phyloP scores from a whole-genome alignment of 2,797 vertebrate genomes.

The Sus cebifrons region DNA sequence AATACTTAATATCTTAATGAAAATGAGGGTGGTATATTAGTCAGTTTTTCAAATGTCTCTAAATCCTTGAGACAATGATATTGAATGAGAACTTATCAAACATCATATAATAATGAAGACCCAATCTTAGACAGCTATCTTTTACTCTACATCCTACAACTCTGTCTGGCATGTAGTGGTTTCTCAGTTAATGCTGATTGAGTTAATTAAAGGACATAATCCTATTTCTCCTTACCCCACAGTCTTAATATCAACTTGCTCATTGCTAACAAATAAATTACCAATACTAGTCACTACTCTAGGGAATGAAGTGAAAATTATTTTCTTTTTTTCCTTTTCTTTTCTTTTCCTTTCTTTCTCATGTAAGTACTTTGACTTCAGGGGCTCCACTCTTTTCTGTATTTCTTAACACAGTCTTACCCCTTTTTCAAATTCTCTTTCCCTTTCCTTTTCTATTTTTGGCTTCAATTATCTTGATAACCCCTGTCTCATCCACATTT shows the following conservation, averaged over 20 bases:
- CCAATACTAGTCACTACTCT: neutral
- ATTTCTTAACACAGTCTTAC: neutral
- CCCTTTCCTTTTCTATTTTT: neutral
- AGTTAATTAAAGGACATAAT: neutral
- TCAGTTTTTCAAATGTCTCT: neutral
- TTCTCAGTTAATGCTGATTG: neutral
- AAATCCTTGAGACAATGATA: neutral
- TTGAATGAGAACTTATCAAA: neutral
- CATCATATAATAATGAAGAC: neutral
- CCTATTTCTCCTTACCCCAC: neutral
- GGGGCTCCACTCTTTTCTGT: neutral
- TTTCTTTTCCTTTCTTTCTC: neutral
- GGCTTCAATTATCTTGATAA: neutral
- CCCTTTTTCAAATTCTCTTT: neutral
- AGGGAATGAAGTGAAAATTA: neutral
- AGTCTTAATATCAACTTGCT: neutral
- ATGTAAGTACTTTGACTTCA: neutral
- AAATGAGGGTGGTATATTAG: neutral
- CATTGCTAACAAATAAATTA: neutral
- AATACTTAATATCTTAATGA: neutral
- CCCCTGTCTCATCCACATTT: neutral
- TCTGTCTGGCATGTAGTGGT: neutral
- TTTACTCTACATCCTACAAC: neutral
- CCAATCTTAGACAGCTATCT: neutral
- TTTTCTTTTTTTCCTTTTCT: neutral